phyloP scores from a whole-genome alignment of 2,113 vertebrate species.

The Pipa parva region DNA sequence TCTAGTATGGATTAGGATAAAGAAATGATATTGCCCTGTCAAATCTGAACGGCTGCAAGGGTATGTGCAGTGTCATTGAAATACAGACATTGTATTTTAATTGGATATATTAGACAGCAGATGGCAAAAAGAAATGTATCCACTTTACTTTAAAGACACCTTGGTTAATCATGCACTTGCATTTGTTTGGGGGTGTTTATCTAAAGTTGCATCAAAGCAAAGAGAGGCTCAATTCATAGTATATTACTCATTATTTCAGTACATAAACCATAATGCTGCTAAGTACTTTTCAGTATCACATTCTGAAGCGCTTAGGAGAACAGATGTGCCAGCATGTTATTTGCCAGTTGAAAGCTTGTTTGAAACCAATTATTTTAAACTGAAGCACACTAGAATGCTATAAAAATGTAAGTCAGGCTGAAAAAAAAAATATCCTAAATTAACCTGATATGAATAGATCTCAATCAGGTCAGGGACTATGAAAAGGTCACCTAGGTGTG shows the following conservation, averaged over 20 bases:
- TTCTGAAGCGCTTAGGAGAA: slow-evolving; percentile 28
- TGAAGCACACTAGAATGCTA: slow-evolving; percentile 12
- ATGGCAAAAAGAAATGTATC: slow-evolving; percentile 48
- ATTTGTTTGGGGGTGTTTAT: slow-evolving; percentile 48
- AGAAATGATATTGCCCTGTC: slow-evolving; percentile 52
- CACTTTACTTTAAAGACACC: slow-evolving; percentile 51
- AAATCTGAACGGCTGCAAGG: slow-evolving; percentile 52
- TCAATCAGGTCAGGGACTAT: no score
- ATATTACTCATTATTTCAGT: slow-evolving; percentile 38
- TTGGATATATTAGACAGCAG: slow-evolving; percentile 44
- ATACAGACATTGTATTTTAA: slow-evolving; percentile 41
- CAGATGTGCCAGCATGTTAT: slow-evolving; percentile 27
- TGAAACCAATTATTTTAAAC: slow-evolving; percentile 28
- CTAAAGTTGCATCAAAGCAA: slow-evolving; percentile 46
- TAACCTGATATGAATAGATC: no score
- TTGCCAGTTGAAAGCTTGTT: slow-evolving; percentile 31
- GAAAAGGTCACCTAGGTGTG: no score
- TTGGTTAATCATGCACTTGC: slow-evolving; percentile 46
- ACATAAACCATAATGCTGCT: slow-evolving; percentile 19
- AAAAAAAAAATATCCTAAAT: background rate
- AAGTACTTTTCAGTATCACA: slow-evolving; percentile 19
- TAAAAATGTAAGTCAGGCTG: background rate
- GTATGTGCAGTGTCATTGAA: slow-evolving; percentile 47
- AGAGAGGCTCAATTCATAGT: slow-evolving; percentile 1
- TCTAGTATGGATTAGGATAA: slow-evolving; percentile 45